These are phyloP conservation scores for Gymnodraco acuticeps DNA, from an alignment of 2,797 vertebrate genomes.

Conservation along the genomic window DNA sequence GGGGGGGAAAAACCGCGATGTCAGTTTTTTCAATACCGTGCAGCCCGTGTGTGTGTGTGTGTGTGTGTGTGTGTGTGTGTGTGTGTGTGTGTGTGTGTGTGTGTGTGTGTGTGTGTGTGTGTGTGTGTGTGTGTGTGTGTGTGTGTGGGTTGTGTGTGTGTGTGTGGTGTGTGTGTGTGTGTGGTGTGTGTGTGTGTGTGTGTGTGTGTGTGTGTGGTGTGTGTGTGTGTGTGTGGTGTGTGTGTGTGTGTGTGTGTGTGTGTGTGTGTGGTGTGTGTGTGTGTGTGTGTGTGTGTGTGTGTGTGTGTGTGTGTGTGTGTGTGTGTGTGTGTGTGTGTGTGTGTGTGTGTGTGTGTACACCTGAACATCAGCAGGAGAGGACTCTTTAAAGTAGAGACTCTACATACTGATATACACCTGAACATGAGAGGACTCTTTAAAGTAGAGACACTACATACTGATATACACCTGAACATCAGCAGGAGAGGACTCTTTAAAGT, in stretches of 20 bases:
- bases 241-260: slow-evolving; percentile 7
- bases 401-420: too few relatives aligned
- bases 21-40: too few relatives aligned
- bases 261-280: slow-evolving; percentile 1
- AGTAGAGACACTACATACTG: too few relatives aligned
- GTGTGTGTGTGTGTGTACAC: not conserved
- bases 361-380: not conserved
- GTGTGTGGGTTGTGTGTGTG: too few relatives aligned
- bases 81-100: not conserved
- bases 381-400: not conserved
- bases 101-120: slow-evolving; percentile 9
- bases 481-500: too few relatives aligned
- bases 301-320: not conserved
- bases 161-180: not conserved
- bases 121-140: slow-evolving; percentile 1
- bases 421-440: too few relatives aligned
- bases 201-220: slow-evolving; percentile 8
- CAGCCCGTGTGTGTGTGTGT: slow-evolving; percentile 19
- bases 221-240: not conserved
- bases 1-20: too few relatives aligned
- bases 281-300: slow-evolving; percentile 10
- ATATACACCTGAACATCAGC: too few relatives aligned
- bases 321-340: slow-evolving; percentile 7
- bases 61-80: not conserved
- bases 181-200: too few relatives aligned